Conservation (phyloP, 2,113 vertebrate species). For the Nestor notabilis region DNA sequence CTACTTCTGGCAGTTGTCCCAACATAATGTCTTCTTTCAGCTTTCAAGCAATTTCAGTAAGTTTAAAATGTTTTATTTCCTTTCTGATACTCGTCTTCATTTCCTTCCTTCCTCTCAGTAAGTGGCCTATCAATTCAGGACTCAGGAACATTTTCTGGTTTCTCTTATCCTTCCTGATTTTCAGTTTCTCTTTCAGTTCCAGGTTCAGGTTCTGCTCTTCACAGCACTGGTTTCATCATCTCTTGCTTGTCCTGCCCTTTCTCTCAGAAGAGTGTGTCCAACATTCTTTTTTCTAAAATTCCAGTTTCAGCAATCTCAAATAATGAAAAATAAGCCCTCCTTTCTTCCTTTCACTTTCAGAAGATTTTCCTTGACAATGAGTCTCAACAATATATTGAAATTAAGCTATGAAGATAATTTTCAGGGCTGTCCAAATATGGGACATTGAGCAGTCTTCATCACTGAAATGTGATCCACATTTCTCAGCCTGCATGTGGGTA, state of each 20-base stretch:
- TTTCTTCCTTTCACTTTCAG: neutral
- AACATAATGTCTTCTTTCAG: neutral
- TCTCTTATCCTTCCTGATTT: neutral
- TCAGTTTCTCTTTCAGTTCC: neutral
- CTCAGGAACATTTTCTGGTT: neutral
- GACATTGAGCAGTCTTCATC: neutral
- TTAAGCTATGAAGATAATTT: neutral
- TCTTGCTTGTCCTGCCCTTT: neutral
- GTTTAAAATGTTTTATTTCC: neutral
- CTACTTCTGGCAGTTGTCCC: neutral
- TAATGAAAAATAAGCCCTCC: neutral
- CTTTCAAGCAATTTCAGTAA: neutral
- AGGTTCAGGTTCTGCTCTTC: neutral
- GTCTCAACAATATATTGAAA: neutral
- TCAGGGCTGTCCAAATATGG: neutral
- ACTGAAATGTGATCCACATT: neutral
- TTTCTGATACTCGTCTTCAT: neutral
- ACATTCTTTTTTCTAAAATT: neutral
- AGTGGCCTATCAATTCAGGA: neutral
- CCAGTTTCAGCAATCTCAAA: neutral
- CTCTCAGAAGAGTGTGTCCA: neutral
- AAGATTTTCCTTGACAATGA: neutral
- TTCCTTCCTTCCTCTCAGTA: neutral
- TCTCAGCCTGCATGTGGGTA: neutral
- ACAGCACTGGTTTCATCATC: neutral